Base-by-base conservation (phyloP, 2,888 invertebrate genomes). In the Coleophora deauratella region DNA sequence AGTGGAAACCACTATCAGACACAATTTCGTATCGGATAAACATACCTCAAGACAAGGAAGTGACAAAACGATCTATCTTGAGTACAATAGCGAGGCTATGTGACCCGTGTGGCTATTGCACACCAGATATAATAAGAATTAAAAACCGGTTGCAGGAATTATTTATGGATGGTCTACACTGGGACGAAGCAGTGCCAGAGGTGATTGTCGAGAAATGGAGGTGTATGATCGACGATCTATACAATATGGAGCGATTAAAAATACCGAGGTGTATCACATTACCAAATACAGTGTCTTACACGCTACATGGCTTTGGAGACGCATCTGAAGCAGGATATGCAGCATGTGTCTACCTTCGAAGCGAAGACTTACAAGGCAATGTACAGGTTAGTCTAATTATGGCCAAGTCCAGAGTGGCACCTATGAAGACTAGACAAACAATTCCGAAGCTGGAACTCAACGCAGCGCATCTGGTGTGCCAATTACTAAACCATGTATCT, bases 381-480 rank as follows among this genome's bases (percentile, higher is more conserved):
- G 11, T 43, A 8, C 36, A 28, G 1, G 41, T 42, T 10, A 36
- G 15, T 13, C 13, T 48, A n/a, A 1, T 48, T 9, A 15, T 34
- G 7, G 38, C 44, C 6, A 46, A 40, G 35, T 41, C 48, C 4
- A 42, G 33, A 32, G 48, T 47, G 1, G 46, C 47, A 4, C 49
- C 49, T 14, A 15, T 51, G 1, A 47, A 47, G n/a, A n/a, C n/a
- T n/a, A n/a, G n/a, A 12, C 35, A 44, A 27, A 21, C 44, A 0
- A 27, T 49, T 15, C 49, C 49, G 8, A 36, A 45, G 6, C 28
- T 52, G 6, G 48, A 49, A 27, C 21, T 49, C 2, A 46, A 45
- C 12, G 48, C 46, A 11, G 49, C 51, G 10, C 42, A 41, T 3
- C 27, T 48, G 7, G 30, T 46, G 10, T 8, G 32, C 40, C 4